A percentile compares a stretch with the other conserved stretches of the same genome.
phyloP scores from a whole-genome alignment of 1,140 invertebrate species.

The Brachionus asplanchnoidis region DNA sequence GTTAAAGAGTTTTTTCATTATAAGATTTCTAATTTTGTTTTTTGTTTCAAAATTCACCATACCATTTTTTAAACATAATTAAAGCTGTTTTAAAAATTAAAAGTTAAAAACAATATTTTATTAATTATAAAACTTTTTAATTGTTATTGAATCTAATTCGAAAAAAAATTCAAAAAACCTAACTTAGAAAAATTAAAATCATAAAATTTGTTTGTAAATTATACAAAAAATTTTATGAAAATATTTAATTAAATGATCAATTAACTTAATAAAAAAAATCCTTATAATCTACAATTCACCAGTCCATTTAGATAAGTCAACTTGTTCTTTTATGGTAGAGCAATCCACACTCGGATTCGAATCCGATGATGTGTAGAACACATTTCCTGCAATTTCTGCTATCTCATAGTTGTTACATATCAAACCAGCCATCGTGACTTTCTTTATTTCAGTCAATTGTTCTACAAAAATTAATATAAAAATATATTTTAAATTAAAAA shows the following conservation, averaged over 20 bases:
- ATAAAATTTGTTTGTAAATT: too few relatives aligned
- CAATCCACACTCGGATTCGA: neutral
- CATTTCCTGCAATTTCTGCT: neutral
- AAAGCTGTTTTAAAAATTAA: too few relatives aligned
- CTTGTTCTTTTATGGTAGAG: neutral
- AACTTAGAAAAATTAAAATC: too few relatives aligned
- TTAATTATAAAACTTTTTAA: too few relatives aligned
- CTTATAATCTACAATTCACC: neutral
- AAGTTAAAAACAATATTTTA: too few relatives aligned
- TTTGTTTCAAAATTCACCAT: too few relatives aligned
- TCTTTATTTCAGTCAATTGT: slow-evolving; percentile 18
- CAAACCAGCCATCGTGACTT: neutral
- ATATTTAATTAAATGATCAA: too few relatives aligned
- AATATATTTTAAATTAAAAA: neutral
- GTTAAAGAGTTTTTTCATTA: too few relatives aligned
- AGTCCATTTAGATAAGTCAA: neutral
- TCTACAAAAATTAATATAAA: neutral
- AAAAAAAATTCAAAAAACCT: too few relatives aligned
- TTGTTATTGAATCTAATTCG: too few relatives aligned
- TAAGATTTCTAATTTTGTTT: too few relatives aligned
- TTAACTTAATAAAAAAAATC: neutral
- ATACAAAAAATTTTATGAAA: neutral
- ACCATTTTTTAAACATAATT: too few relatives aligned
- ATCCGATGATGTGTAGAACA: neutral
- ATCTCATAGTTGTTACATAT: slow-evolving; percentile 3